A percentile compares a stretch with the other conserved stretches of the same genome.
phyloP scores from a whole-genome alignment of 2,797 vertebrate species.

The Poecilia picta region DNA sequence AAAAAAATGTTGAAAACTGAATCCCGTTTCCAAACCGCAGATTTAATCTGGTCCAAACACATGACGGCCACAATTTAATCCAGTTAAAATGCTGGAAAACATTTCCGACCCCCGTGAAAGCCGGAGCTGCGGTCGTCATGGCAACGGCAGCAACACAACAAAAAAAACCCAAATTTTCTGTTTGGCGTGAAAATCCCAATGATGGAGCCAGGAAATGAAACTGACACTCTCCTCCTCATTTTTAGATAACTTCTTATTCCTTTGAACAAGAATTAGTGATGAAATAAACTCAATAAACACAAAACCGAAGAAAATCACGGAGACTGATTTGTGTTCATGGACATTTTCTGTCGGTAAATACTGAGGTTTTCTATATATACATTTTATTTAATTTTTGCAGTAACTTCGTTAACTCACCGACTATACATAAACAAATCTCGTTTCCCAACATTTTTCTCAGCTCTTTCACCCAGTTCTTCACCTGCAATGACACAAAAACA shows the following conservation, averaged over 20 bases:
- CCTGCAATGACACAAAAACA: conserved; percentile 76
- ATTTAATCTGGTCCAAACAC: not conserved
- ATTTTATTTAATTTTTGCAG: not conserved
- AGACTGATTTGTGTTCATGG: not conserved
- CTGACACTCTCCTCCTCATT: not conserved
- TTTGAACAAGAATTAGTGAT: not conserved
- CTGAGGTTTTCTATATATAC: not conserved
- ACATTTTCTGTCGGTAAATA: not conserved
- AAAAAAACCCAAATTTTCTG: not conserved
- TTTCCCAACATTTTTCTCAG: conserved; percentile 99
- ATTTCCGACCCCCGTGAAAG: not conserved
- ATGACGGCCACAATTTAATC: not conserved
- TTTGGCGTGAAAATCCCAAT: not conserved
- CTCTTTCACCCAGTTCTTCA: conserved; percentile 99
- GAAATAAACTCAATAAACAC: not conserved
- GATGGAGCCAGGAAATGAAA: not conserved
- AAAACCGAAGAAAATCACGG: not conserved
- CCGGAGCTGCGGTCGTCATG: not conserved
- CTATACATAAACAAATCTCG: conserved; percentile 99
- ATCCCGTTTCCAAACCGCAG: not conserved
- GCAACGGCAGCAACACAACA: not conserved
- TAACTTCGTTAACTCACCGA: conserved; percentile 85
- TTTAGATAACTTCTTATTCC: not conserved
- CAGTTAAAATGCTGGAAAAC: not conserved
- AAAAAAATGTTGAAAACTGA: not conserved